Evolutionary conservation across 2,888 invertebrate species (phyloP).

Genomic region (Amiota minor): DNA sequence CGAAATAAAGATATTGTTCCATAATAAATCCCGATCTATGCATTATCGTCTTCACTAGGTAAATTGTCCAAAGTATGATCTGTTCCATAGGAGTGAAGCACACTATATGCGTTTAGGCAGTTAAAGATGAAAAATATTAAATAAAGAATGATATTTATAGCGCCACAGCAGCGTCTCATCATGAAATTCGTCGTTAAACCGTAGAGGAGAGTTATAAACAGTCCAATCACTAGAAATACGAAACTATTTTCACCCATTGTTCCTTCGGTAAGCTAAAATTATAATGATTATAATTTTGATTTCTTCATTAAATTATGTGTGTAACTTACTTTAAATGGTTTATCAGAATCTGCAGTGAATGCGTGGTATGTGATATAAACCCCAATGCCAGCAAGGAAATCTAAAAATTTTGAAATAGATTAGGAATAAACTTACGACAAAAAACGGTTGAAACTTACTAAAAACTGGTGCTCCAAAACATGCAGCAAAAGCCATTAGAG

Average conservation of each 20-base stretch:
- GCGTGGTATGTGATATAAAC: too few relatives aligned
- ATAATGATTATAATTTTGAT: too few relatives aligned
- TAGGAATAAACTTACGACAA: not conserved
- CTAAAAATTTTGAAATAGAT: slow-evolving; percentile 47
- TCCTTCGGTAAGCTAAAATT: slow-evolving; percentile 48
- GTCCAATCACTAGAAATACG: slow-evolving; percentile 50
- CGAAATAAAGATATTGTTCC: not conserved
- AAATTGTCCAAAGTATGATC: slow-evolving; percentile 8
- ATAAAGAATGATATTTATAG: slow-evolving; percentile 6
- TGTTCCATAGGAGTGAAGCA: not conserved
- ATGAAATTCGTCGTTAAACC: slow-evolving; percentile 53
- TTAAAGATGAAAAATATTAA: not conserved
- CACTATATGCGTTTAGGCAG: not conserved
- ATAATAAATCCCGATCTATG: not conserved
- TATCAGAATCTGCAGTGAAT: too few relatives aligned
- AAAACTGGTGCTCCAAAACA: slow-evolving; percentile 82
- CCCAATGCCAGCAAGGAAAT: not conserved
- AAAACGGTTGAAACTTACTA: slow-evolving; percentile 71
- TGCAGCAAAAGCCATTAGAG: slow-evolving; percentile 80
- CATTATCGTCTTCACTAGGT: too few relatives aligned
- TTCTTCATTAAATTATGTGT: too few relatives aligned
- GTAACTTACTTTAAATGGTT: too few relatives aligned
- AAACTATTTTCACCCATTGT: slow-evolving; percentile 56
- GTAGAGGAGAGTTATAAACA: slow-evolving; percentile 47
- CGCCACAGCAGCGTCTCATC: slow-evolving; percentile 37